Evolutionary conservation across 2,113 vertebrate genomes (phyloP).

Genomic region (Nicator chloris): DNA sequence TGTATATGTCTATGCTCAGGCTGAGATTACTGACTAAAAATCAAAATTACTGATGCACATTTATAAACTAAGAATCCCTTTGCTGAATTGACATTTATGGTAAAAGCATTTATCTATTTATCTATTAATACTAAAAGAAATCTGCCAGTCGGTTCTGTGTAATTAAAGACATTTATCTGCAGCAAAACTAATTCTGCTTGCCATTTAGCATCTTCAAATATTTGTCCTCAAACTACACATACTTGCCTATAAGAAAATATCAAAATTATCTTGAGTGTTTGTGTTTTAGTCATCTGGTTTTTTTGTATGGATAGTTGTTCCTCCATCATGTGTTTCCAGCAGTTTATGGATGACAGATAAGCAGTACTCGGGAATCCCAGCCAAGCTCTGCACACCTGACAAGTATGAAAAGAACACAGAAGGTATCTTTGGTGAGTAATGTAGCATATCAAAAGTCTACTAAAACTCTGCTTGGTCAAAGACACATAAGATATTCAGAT

Average conservation of each 20-base stretch:
- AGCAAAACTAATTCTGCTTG: background rate
- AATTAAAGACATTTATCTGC: background rate
- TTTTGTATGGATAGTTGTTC: background rate
- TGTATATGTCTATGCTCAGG: background rate
- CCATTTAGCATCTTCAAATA: background rate
- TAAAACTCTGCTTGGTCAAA: background rate
- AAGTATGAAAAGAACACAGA: background rate
- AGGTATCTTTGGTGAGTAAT: background rate
- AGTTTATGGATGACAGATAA: background rate
- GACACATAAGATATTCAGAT: background rate
- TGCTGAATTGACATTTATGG: background rate
- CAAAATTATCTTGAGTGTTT: background rate
- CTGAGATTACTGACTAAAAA: background rate
- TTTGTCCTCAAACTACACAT: background rate
- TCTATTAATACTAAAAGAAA: background rate
- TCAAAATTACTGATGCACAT: background rate
- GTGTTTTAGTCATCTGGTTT: background rate
- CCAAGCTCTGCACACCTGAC: background rate
- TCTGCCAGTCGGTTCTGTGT: background rate
- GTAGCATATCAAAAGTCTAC: background rate
- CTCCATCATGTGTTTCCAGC: background rate
- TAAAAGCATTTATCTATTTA: too few species aligned
- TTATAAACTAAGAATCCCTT: background rate
- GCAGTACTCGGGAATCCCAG: background rate
- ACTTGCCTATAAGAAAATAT: background rate